Evolutionary conservation across 2,888 invertebrate genomes (phyloP).

Genomic region (Rhopalosiphum nymphaeae): DNA sequence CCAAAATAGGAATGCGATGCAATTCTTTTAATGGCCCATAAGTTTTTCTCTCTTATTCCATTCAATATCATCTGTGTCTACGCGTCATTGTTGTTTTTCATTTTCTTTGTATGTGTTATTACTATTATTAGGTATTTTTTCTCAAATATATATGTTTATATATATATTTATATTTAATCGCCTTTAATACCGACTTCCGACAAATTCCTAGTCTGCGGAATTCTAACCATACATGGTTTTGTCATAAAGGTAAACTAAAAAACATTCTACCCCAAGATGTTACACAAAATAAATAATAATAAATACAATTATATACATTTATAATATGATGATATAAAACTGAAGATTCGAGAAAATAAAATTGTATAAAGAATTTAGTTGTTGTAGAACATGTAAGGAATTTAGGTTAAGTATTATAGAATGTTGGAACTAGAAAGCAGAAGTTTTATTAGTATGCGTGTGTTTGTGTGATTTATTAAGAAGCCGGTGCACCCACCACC

Average conservation of each 20-base stretch:
- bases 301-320: not conserved
- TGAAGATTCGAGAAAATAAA: slow-evolving; percentile 12
- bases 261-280: not conserved
- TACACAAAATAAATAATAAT: not conserved
- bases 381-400: slow-evolving; percentile 37
- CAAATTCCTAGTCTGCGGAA: slow-evolving; percentile 8
- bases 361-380: slow-evolving; percentile 9
- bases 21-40: slow-evolving; percentile 13
- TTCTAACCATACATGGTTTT: not conserved
- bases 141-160: not conserved
- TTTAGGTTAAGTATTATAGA: slow-evolving; percentile 50
- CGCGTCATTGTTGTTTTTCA: not conserved
- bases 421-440: slow-evolving; percentile 61
- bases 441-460: slow-evolving; percentile 45
- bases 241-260: not conserved
- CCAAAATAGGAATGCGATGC: slow-evolving; percentile 48
- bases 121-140: slow-evolving; percentile 15
- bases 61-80: slow-evolving; percentile 2
- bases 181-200: not conserved
- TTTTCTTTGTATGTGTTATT: not conserved
- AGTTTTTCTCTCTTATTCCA: slow-evolving; percentile 31
- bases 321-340: not conserved
- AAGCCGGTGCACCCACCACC: slow-evolving; percentile 56
- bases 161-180: not conserved
- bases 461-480: slow-evolving; percentile 56